Evolutionary conservation across 2,797 vertebrate genomes (phyloP).

Genomic region (Thamnophis elegans): DNA sequence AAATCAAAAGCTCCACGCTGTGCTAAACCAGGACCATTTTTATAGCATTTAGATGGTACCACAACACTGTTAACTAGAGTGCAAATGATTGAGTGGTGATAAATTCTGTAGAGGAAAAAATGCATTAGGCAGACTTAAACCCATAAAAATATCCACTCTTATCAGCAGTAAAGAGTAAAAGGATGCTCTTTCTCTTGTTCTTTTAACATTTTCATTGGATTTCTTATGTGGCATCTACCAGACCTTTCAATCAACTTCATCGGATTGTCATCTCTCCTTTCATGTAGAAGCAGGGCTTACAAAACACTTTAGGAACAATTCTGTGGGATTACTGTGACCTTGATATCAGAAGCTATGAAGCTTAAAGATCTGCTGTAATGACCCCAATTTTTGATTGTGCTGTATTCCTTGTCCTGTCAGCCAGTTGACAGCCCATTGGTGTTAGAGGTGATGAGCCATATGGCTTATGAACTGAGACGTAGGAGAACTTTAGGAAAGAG

Average conservation of each 20-base stretch:
- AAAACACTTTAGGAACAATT: not conserved
- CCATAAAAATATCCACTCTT: conserved; percentile 37
- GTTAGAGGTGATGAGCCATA: not conserved
- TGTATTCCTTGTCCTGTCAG: not conserved
- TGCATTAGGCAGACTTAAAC: conserved; percentile 58
- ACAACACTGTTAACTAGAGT: conserved; percentile 57
- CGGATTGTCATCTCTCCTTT: not conserved
- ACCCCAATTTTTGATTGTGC: not conserved
- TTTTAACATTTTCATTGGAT: conserved; percentile 44
- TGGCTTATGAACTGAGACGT: not conserved
- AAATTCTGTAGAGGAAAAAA: conserved; percentile 59
- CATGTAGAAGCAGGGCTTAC: not conserved
- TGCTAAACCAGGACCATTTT: conserved; percentile 62
- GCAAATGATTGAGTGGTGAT: conserved; percentile 66
- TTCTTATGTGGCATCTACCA: conserved; percentile 19
- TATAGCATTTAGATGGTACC: conserved; percentile 63
- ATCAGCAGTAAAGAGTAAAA: conserved; percentile 52
- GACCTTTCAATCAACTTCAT: conserved; percentile 40
- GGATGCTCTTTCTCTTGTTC: conserved; percentile 41
- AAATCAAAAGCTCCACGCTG: conserved; percentile 60
- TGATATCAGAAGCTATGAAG: not conserved
- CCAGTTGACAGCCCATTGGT: not conserved
- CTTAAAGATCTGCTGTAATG: not conserved
- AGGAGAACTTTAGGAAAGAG: not conserved
- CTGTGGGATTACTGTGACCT: not conserved